Evolutionary conservation across 2,797 vertebrate genomes (phyloP), one percentile per base, ranked within the genome.

Genomic region (Sebastes taczanowskii): DNA sequence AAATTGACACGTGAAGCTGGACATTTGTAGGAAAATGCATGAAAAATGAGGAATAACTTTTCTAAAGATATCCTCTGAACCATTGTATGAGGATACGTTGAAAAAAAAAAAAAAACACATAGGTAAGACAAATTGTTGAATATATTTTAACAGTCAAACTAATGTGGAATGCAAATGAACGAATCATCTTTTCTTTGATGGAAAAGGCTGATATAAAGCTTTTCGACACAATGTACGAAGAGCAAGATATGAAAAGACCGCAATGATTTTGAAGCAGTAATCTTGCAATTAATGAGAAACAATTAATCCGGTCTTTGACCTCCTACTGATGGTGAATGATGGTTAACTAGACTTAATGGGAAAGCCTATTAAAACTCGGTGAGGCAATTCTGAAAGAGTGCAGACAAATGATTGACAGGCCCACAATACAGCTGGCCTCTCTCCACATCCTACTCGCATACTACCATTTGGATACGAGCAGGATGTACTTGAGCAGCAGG

Each of bases 401-500:
- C 84, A 88, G 91, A 92, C 83, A 81, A 78, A 76, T 62, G 89
- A 89, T 79, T 94, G 93, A 94, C 92, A 92, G 82, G 81, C 83
- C 78, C 78, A 95, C 89, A 94, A 93, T 92, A 85, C 88, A 27
- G 78, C 88, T 74, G 79, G 81, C 71, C 81, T 83, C 56, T 71
- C 74, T 77, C 74, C 38, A 23, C 70, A 49, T 77, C 76, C 73
- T 65, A 27, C 71, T 78, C 82, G 77, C 69, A 72, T 92, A 94
- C 86, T 68, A 85, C 91, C 86, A 86, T 93, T 93, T 94, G 83
- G 94, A 93, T 93, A 83, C 34, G 80, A 88, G 82, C 86, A 80
- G 56, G 72, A 83, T 82, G 87, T 80, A 87, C 89, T 90, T 89
- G 82, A 91, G 80, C 81, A 86, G 86, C 79, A 81, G 82, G 71